A percentile compares a stretch with the other conserved stretches of the same genome.
phyloP scores from a whole-genome alignment of 2,113 vertebrate genomes.

The Leucoraja erinaceus region DNA sequence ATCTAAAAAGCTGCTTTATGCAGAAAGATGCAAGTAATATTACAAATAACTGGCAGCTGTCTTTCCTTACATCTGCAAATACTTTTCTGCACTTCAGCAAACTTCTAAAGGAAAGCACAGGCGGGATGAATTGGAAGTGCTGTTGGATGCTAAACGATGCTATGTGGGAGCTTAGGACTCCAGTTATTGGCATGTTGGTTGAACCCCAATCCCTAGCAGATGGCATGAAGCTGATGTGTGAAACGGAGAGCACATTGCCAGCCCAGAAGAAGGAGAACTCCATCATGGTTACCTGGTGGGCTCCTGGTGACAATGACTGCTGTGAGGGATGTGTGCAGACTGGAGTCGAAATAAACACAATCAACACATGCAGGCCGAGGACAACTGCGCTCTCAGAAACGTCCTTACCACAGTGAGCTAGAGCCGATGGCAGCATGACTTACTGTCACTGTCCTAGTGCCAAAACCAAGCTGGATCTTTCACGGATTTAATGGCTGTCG shows the following conservation, averaged over 20 bases:
- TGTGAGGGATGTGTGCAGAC: not conserved
- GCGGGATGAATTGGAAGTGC: constrained; percentile 17
- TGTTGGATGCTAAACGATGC: constrained; percentile 29
- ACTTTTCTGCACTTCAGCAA: constrained; percentile 14
- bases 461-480: not conserved
- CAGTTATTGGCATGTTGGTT: not conserved
- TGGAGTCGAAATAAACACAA: not conserved
- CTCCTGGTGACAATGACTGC: not conserved
- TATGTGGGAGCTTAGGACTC: not conserved
- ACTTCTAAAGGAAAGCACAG: constrained; percentile 31
- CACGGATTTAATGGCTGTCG: not conserved
- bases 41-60: constrained; percentile 29
- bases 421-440: not conserved
- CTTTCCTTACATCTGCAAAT: constrained; percentile 24
- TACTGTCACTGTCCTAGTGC: not conserved
- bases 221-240: constrained; percentile 22
- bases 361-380: not conserved
- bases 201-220: constrained; percentile 15
- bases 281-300: too few relatives aligned
- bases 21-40: constrained; percentile 21
- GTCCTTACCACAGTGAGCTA: not conserved
- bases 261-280: not conserved
- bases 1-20: not conserved
- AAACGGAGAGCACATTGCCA: constrained; percentile 17
- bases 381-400: not conserved